phyloP scores from a whole-genome alignment of 2,888 invertebrate genomes.

The Sinopyrophorus schimmeli region DNA sequence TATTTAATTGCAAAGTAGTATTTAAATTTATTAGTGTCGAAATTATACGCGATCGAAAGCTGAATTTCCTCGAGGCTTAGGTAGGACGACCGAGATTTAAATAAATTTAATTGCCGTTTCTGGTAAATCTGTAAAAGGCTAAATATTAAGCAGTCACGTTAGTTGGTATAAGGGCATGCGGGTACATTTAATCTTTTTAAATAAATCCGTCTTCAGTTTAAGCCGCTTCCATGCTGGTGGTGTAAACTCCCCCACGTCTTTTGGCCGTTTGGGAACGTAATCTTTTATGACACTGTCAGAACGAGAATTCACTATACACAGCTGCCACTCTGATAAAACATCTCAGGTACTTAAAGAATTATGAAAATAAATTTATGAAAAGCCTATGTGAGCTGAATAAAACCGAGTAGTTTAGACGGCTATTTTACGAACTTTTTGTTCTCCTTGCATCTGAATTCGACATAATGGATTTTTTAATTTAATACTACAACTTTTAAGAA shows the following conservation, averaged over 20 bases:
- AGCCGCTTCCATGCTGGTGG: slow-evolving; percentile 14
- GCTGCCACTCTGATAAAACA: slow-evolving; percentile 18
- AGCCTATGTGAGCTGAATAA: slow-evolving; percentile 8
- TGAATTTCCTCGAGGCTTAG: no score
- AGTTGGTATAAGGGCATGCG: slow-evolving; percentile 19
- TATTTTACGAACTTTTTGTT: slow-evolving; percentile 7
- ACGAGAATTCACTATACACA: slow-evolving; percentile 16
- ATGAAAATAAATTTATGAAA: slow-evolving; percentile 20
- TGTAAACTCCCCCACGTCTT: slow-evolving; percentile 19
- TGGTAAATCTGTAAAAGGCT: slow-evolving; percentile 8
- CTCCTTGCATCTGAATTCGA: background rate
- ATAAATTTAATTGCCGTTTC: background rate
- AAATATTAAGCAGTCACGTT: slow-evolving; percentile 1
- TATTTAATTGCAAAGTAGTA: no score
- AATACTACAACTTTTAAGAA: no score
- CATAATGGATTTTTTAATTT: background rate
- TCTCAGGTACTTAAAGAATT: slow-evolving; percentile 21
- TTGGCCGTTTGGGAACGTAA: slow-evolving; percentile 16
- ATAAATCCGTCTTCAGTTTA: slow-evolving; percentile 14
- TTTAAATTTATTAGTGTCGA: no score
- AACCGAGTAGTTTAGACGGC: slow-evolving; percentile 9
- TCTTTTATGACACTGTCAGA: slow-evolving; percentile 20
- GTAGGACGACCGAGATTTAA: no score
- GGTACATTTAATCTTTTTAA: slow-evolving; percentile 23
- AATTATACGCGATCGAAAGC: no score